These are phyloP conservation scores for Acipenser transmontanus DNA, from an alignment of 2,797 vertebrate genomes.

Conservation along the genomic window DNA sequence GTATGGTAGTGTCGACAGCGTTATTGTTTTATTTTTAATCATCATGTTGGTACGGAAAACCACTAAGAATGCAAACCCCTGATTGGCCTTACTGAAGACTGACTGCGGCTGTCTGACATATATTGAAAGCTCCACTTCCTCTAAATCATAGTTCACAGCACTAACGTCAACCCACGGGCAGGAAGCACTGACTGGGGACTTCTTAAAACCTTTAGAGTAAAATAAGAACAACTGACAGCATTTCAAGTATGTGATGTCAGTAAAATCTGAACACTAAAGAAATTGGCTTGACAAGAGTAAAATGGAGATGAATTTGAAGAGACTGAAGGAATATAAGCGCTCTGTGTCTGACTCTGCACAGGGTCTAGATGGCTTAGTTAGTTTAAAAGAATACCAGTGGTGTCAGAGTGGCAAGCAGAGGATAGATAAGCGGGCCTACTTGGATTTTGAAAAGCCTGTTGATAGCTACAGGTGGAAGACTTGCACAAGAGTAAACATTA, in stretches of 20 bases:
- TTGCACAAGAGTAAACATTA: slow-evolving; percentile 9
- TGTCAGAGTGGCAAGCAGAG: slow-evolving; percentile 28
- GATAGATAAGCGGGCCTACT: slow-evolving; percentile 18
- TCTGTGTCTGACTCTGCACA: slow-evolving; percentile 13
- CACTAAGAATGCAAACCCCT: slow-evolving; percentile 28
- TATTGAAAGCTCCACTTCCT: slow-evolving; percentile 46
- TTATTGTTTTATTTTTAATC: not conserved
- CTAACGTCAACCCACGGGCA: slow-evolving; percentile 20
- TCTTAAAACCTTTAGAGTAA: not conserved
- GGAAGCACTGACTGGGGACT: slow-evolving; percentile 28
- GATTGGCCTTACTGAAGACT: slow-evolving; percentile 39
- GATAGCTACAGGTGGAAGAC: slow-evolving; percentile 37
- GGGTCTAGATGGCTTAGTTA: not conserved
- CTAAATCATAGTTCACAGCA: slow-evolving; percentile 36
- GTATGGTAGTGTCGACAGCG: too few species aligned
- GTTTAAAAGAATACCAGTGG: slow-evolving; percentile 22
- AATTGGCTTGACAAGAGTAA: too few species aligned
- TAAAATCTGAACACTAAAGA: too few species aligned
- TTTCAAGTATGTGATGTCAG: too few species aligned
- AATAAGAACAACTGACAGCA: not conserved
- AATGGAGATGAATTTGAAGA: slow-evolving; percentile 35
- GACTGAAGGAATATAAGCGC: slow-evolving; percentile 2
- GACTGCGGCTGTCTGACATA: slow-evolving; percentile 4
- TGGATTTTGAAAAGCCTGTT: slow-evolving; percentile 23
- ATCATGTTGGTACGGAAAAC: slow-evolving; percentile 28